Conservation (phyloP, 2,797 vertebrate species). For the Cryptoprocta ferox region DNA sequence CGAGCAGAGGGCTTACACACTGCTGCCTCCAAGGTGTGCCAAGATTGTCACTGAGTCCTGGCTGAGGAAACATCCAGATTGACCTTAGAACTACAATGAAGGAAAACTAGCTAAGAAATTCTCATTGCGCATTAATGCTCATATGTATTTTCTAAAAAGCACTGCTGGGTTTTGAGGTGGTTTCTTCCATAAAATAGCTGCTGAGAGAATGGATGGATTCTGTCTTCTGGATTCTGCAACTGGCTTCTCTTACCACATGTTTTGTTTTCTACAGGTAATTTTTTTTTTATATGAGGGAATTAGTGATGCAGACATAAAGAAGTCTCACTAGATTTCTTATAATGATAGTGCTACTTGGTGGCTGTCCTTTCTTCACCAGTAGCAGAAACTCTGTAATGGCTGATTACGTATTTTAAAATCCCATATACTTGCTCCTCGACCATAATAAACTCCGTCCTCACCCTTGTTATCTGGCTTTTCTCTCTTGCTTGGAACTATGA, state of each 20-base stretch:
- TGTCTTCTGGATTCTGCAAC: neutral
- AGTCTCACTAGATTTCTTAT: neutral
- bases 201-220: neutral
- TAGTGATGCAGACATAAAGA: neutral
- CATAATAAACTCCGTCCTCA: neutral
- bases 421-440: neutral
- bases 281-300: neutral
- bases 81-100: slow-evolving; percentile 74
- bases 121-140: neutral
- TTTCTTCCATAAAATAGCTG: neutral
- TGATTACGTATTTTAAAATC: neutral
- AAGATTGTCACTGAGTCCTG: neutral
- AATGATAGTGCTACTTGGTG: neutral
- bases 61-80: slow-evolving; percentile 85
- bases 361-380: neutral
- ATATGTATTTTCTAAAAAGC: neutral
- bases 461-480: neutral
- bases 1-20: neutral
- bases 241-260: neutral
- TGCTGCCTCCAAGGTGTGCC: neutral
- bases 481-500: neutral
- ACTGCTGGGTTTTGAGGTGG: neutral
- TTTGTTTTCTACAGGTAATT: neutral
- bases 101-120: slow-evolving; percentile 84
- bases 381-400: neutral